These are phyloP conservation scores for Amphipoea oculea DNA, from an alignment of 2,888 invertebrate species.

Conservation along the genomic window DNA sequence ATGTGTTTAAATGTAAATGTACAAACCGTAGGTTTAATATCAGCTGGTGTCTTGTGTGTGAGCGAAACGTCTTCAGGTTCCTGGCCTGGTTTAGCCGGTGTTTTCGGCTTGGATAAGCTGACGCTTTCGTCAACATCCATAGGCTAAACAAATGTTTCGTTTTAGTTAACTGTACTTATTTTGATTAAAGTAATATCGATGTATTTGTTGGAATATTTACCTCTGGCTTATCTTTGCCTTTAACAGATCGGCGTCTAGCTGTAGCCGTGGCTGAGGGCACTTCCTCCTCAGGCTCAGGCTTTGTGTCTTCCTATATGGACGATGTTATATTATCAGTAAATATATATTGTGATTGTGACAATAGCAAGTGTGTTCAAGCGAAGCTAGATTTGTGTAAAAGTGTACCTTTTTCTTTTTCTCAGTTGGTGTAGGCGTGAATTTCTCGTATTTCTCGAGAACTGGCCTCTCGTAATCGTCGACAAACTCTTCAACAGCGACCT, in stretches of 20 bases:
- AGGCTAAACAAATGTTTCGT: constrained; percentile 74
- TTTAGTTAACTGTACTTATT: constrained; percentile 8
- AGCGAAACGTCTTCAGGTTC: constrained; percentile 87
- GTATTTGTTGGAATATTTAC: constrained; percentile 66
- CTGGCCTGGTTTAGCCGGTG: constrained; percentile 82
- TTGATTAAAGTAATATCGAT: background rate
- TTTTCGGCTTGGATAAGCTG: constrained; percentile 83
- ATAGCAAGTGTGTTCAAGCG: constrained; percentile 38
- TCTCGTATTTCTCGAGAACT: constrained; percentile 93
- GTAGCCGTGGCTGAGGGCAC: constrained; percentile 82
- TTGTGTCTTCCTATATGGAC: constrained; percentile 37
- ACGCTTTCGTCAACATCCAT: constrained; percentile 89
- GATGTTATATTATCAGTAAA: constrained; percentile 33
- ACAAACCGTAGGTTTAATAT: constrained; percentile 87
- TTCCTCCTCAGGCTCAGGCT: constrained; percentile 76
- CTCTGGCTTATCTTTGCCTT: constrained; percentile 87
- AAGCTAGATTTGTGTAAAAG: constrained; percentile 48
- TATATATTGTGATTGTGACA: background rate
- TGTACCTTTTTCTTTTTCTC: constrained; percentile 90
- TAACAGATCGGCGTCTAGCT: constrained; percentile 84
- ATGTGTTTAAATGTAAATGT: constrained; percentile 45
- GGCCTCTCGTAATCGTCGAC: constrained; percentile 94
- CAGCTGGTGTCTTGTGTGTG: constrained; percentile 88
- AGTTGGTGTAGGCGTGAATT: constrained; percentile 87
- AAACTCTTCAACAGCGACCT: constrained; percentile 87